These are phyloP conservation scores for Mormyrus iriodes DNA, from an alignment of 2,113 vertebrate species.

Conservation along the genomic window DNA sequence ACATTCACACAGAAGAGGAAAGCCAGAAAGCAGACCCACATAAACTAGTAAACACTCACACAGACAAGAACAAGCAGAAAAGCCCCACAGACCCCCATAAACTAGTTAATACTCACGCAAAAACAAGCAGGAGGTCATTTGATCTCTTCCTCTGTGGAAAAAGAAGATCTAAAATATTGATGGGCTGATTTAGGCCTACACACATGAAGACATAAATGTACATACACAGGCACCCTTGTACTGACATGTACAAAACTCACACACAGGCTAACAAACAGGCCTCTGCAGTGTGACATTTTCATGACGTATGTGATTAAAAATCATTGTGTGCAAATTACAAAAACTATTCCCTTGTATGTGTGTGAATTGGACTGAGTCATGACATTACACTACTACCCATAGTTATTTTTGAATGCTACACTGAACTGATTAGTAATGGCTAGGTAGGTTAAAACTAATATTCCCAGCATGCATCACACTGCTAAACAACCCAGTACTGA, in stretches of 20 bases:
- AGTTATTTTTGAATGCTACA: neutral
- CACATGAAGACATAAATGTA: neutral
- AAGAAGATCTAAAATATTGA: slow-evolving; percentile 62
- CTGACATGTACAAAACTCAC: neutral
- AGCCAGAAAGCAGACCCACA: too few relatives aligned
- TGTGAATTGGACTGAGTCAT: neutral
- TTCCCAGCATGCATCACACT: neutral
- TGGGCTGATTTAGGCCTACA: slow-evolving; percentile 49
- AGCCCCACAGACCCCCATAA: slow-evolving; percentile 11
- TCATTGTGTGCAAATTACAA: neutral
- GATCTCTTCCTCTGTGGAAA: slow-evolving; percentile 47
- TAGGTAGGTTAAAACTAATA: neutral
- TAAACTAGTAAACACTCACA: neutral
- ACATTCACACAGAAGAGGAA: neutral
- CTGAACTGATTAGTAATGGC: neutral
- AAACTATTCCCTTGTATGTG: neutral
- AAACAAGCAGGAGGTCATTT: slow-evolving; percentile 53
- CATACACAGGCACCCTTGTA: neutral
- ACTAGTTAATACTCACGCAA: slow-evolving; percentile 43
- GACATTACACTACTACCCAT: neutral
- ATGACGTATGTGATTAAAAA: neutral
- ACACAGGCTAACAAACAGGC: neutral
- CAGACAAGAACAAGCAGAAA: neutral
- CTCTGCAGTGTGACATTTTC: neutral
- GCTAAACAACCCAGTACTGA: neutral